Evolutionary conservation across 2,113 vertebrate species (phyloP).

Genomic region (Apeltes quadracus): DNA sequence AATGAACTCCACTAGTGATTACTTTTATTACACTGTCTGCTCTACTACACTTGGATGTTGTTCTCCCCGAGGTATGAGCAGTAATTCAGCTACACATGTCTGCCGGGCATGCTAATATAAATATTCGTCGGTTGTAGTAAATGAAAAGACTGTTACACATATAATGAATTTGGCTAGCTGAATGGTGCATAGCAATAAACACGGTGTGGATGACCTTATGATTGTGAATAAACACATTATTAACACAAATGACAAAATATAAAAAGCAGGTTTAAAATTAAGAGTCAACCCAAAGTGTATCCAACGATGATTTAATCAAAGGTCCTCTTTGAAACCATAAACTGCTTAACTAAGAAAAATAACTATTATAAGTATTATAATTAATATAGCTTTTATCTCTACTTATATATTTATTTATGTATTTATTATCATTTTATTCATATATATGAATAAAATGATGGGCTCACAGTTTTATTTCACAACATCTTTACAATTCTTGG

Average conservation of each 20-base stretch:
- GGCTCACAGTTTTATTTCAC: neutral
- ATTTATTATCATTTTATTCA: no score
- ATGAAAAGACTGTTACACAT: neutral
- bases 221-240: neutral
- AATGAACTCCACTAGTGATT: constrained; percentile 51
- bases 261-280: neutral
- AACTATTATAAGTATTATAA: neutral
- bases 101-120: constrained; percentile 11
- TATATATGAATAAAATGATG: no score
- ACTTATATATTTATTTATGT: no score
- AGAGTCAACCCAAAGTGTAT: neutral
- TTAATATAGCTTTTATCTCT: neutral
- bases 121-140: neutral
- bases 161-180: neutral
- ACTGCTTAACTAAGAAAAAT: neutral
- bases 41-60: constrained; percentile 30
- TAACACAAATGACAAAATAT: neutral
- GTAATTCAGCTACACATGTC: constrained; percentile 27
- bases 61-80: constrained; percentile 27
- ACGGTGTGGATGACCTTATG: neutral
- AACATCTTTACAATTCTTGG: neutral
- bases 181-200: neutral
- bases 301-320: neutral
- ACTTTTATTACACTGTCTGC: constrained; percentile 50
- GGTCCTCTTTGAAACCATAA: neutral